These are phyloP conservation scores for Scatophagus argus DNA, from an alignment of 2,113 vertebrate species.

Conservation along the genomic window DNA sequence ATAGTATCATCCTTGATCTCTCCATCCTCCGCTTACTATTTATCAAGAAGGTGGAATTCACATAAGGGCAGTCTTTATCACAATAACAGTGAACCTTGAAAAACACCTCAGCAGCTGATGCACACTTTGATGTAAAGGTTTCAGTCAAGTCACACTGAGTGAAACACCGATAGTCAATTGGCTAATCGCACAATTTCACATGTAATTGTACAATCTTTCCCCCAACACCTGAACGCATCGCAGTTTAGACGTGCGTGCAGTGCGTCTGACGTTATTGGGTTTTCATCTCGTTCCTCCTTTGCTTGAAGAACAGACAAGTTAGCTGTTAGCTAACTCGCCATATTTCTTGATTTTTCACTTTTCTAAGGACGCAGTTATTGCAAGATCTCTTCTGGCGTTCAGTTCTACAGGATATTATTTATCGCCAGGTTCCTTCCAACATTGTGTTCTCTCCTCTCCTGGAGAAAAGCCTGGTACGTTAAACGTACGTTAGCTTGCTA, in stretches of 20 bases:
- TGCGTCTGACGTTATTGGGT: constrained; percentile 51
- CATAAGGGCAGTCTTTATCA: background rate
- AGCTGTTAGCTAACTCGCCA: constrained; percentile 32
- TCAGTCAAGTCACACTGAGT: background rate
- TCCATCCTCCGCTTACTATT: background rate
- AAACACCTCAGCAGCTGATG: no score
- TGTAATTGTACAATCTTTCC: background rate
- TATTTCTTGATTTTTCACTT: background rate
- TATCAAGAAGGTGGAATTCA: background rate
- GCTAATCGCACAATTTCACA: rapidly evolving
- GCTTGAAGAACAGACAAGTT: constrained; percentile 3
- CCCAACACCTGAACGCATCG: constrained; percentile 11
- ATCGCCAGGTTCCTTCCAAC: rapidly evolving
- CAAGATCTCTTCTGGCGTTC: background rate
- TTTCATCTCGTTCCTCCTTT: constrained; percentile 31
- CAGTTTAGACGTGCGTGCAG: background rate
- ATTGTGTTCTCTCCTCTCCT: background rate
- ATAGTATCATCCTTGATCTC: background rate
- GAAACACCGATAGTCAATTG: background rate
- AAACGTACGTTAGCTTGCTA: constrained; percentile 39
- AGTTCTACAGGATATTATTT: background rate
- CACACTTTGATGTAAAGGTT: background rate
- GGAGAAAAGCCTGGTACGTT: constrained; percentile 69
- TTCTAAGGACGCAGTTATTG: background rate
- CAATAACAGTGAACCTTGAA: background rate